A percentile compares a stretch with the other conserved stretches of the same genome.
These are phyloP conservation scores for Apotomis capreana DNA, from an alignment of 2,888 invertebrate species.

Conservation along the genomic window DNA sequence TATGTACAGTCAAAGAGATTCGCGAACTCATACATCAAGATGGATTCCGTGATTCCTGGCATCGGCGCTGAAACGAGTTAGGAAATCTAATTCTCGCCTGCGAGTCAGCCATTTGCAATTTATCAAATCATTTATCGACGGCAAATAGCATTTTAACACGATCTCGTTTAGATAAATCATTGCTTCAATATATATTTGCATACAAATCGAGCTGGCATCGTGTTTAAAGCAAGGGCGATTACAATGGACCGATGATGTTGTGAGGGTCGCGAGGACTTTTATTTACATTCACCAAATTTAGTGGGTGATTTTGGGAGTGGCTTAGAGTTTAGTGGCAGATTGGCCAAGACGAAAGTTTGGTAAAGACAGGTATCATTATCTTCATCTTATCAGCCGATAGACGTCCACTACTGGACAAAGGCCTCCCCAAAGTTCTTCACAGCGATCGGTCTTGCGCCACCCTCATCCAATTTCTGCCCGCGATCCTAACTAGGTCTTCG, in stretches of 20 bases:
- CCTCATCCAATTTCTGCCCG: too few relatives aligned
- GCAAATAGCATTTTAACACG: conserved; percentile 36
- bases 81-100: conserved; percentile 34
- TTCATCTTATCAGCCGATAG: too few relatives aligned
- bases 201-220: conserved; percentile 26
- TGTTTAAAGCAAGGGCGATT: conserved; percentile 16
- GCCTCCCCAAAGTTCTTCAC: too few relatives aligned
- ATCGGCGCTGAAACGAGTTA: conserved; percentile 16
- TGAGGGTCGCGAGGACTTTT: too few relatives aligned
- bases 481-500: too few relatives aligned
- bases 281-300: too few relatives aligned
- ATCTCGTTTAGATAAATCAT: conserved; percentile 37
- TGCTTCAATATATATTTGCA: conserved; percentile 30
- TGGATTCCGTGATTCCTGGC: conserved; percentile 4
- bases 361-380: too few relatives aligned
- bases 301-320: too few relatives aligned
- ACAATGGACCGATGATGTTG: background rate
- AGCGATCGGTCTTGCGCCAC: too few relatives aligned
- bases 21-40: conserved; percentile 12
- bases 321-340: too few relatives aligned
- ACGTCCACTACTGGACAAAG: too few relatives aligned
- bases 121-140: conserved; percentile 39
- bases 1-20: background rate
- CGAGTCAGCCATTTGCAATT: conserved; percentile 35
- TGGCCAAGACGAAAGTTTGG: too few relatives aligned